Evolutionary conservation across 2,888 invertebrate genomes (phyloP).

Genomic region (Dromius quadrimaculatus): DNA sequence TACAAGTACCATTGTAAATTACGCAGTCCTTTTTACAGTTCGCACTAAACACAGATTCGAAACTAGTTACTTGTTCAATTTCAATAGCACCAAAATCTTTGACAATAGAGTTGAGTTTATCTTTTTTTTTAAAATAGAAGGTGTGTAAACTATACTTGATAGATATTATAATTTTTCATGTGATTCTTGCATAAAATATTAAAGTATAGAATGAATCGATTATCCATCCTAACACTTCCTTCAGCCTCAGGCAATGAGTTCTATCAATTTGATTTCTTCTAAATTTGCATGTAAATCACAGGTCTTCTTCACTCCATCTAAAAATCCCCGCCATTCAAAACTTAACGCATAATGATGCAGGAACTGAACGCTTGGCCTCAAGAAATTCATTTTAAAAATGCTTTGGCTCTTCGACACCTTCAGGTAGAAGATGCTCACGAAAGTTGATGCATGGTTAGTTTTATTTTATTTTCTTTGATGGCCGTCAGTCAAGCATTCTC

Average conservation of each 20-base stretch:
- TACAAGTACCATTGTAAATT: too few relatives aligned
- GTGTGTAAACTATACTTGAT: too few relatives aligned
- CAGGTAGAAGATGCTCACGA: conserved; percentile 26
- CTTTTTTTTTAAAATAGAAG: too few relatives aligned
- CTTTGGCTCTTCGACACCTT: conserved; percentile 3
- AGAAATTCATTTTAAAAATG: conserved; percentile 4
- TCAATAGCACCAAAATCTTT: too few relatives aligned
- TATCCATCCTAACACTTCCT: not conserved
- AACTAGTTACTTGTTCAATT: too few relatives aligned
- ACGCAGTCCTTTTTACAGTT: too few relatives aligned
- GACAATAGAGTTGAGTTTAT: too few relatives aligned
- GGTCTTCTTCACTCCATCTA: not conserved
- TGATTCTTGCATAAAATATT: conserved; percentile 4
- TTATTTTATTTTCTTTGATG: conserved; percentile 35
- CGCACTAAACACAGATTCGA: too few relatives aligned
- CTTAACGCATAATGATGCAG: conserved; percentile 21
- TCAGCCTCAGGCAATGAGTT: not conserved
- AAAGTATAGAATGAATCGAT: conserved; percentile 7
- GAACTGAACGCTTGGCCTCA: not conserved
- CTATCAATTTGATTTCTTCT: conserved; percentile 7
- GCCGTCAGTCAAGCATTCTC: conserved; percentile 34
- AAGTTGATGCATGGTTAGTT: conserved; percentile 25
- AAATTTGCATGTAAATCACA: conserved; percentile 35
- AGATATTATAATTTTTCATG: too few relatives aligned
- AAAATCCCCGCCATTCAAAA: not conserved